Conservation (phyloP, 2,888 invertebrate species). For the Sclerodermus sp. region DNA sequence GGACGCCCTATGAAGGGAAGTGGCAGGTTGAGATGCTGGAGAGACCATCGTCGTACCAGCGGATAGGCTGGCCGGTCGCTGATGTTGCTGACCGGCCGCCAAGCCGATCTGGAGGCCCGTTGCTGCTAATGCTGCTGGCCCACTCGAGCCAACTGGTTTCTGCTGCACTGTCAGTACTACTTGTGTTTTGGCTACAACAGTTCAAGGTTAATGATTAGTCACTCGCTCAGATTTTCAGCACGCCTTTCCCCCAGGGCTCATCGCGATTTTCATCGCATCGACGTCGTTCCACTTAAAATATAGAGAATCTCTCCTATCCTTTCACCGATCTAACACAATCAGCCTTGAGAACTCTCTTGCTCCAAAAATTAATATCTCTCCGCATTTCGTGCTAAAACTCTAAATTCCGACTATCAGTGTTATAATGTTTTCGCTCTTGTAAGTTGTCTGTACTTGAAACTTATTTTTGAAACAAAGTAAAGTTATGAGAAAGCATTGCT, state of each 20-base stretch:
- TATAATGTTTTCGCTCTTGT: too few relatives aligned
- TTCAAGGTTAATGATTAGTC: conserved; percentile 36
- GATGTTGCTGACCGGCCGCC: conserved; percentile 57
- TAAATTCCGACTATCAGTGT: too few relatives aligned
- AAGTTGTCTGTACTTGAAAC: too few relatives aligned
- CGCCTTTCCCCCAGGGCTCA: neutral
- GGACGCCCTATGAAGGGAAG: conserved; percentile 53
- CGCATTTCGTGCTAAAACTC: too few relatives aligned
- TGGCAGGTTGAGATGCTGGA: conserved; percentile 46
- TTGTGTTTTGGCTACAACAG: conserved; percentile 66
- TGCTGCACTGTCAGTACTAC: conserved; percentile 73
- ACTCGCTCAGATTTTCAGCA: conserved; percentile 23
- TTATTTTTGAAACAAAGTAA: too few relatives aligned
- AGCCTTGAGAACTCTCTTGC: too few relatives aligned
- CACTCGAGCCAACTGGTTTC: conserved; percentile 50
- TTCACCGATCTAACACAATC: too few relatives aligned
- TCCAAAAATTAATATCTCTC: too few relatives aligned
- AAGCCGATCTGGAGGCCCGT: conserved; percentile 56
- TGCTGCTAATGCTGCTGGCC: conserved; percentile 30
- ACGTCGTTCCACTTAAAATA: too few relatives aligned
- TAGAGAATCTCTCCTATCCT: too few relatives aligned
- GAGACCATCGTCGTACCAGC: conserved; percentile 37
- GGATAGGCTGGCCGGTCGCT: conserved; percentile 56
- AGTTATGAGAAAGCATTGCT: too few relatives aligned
- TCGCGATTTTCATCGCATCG: too few relatives aligned